Percentiles rank a stretch among this genome's conserved stretches.
phyloP scores from a whole-genome alignment of 1,140 invertebrate genomes.

The Venturia canescens region DNA sequence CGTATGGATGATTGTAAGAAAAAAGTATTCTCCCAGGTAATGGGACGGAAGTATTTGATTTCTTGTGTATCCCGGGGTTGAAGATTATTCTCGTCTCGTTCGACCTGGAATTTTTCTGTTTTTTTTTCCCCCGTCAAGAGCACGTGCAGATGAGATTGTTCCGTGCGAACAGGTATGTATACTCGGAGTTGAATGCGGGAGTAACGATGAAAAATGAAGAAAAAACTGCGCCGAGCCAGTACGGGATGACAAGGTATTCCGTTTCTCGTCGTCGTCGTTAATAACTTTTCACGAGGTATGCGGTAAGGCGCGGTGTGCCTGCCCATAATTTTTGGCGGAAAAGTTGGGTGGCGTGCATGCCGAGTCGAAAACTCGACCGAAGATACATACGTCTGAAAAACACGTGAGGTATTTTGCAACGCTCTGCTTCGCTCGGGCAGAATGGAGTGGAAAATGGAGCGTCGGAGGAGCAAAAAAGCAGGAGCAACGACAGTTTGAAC shows the following conservation, averaged over 20 bases:
- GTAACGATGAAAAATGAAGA: background rate
- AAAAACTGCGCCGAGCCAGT: background rate
- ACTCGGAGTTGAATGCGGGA: background rate
- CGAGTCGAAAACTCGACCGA: too few relatives aligned
- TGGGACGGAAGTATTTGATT: background rate
- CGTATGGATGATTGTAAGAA: background rate
- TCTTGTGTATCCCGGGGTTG: background rate
- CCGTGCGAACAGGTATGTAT: background rate
- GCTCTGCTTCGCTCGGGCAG: too few relatives aligned
- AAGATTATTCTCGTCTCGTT: constrained; percentile 27
- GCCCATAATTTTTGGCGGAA: constrained; percentile 20
- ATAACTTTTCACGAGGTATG: constrained; percentile 4
- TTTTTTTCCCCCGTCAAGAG: background rate
- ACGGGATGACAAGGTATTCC: background rate
- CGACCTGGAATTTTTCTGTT: constrained; percentile 3
- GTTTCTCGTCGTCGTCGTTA: constrained; percentile 27
- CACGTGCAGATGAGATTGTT: background rate
- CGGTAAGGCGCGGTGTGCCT: background rate
- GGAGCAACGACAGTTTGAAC: too few relatives aligned
- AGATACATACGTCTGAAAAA: too few relatives aligned
- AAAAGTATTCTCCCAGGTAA: background rate
- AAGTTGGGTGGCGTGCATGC: background rate
- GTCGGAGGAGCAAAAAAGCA: too few relatives aligned
- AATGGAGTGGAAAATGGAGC: too few relatives aligned
- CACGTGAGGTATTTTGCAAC: too few relatives aligned